These are phyloP conservation scores for Ylistrum balloti DNA, from an alignment of 1,140 invertebrate genomes.

Conservation along the genomic window DNA sequence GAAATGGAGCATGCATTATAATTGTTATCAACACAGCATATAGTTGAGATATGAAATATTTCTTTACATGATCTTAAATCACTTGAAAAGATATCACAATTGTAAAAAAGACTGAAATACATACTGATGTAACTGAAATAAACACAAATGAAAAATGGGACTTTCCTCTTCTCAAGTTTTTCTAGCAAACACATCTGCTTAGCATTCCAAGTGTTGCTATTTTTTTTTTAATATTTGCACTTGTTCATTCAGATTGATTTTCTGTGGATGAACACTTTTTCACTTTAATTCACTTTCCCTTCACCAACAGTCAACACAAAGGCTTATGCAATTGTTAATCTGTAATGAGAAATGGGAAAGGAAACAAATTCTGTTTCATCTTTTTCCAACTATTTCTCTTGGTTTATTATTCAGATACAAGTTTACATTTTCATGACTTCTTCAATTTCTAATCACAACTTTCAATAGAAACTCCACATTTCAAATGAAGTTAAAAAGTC, in stretches of 20 bases:
- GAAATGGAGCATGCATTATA: background rate
- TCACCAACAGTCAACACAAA: constrained; percentile 22
- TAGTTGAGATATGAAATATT: background rate
- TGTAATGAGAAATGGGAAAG: background rate
- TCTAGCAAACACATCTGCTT: background rate
- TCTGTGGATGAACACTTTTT: background rate
- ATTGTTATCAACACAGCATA: background rate
- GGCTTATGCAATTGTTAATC: background rate
- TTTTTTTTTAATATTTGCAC: background rate
- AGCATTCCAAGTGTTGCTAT: background rate
- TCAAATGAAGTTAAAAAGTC: background rate
- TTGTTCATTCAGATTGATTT: background rate
- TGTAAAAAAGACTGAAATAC: background rate
- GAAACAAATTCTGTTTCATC: background rate
- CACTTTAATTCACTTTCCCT: background rate
- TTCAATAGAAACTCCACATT: background rate
- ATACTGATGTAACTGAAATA: background rate
- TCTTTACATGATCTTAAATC: background rate
- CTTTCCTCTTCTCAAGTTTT: background rate
- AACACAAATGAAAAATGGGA: background rate
- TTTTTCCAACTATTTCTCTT: background rate
- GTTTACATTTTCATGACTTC: background rate
- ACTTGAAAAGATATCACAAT: background rate
- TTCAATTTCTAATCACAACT: background rate
- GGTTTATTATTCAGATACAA: background rate